Conservation (phyloP, 2,888 invertebrate genomes). For the Amiota mariae region DNA sequence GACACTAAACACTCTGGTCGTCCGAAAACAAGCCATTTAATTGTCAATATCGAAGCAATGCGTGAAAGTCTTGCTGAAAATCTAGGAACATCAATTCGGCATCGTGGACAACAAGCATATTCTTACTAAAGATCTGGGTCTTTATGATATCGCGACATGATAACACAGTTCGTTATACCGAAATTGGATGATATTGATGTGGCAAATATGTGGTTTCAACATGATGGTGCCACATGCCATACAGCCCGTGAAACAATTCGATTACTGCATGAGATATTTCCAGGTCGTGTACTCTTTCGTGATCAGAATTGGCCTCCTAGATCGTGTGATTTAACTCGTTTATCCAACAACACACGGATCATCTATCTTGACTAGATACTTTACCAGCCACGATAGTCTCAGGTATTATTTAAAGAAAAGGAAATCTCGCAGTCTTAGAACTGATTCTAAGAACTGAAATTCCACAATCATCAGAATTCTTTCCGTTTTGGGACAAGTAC, state of each 20-base stretch:
- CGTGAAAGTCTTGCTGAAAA: slow-evolving; percentile 56
- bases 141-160: not conserved
- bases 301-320: slow-evolving; percentile 28
- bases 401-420: too few relatives aligned
- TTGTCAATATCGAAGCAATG: slow-evolving; percentile 50
- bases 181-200: slow-evolving; percentile 26
- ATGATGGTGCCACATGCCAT: not conserved
- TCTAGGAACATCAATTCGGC: slow-evolving; percentile 57
- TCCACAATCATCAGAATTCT: too few relatives aligned
- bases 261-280: slow-evolving; percentile 20
- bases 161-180: slow-evolving; percentile 5
- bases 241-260: slow-evolving; percentile 15
- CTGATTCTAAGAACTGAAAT: too few relatives aligned
- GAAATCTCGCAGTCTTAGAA: too few relatives aligned
- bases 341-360: slow-evolving; percentile 9
- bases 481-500: too few relatives aligned
- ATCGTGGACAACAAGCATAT: slow-evolving; percentile 17
- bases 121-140: slow-evolving; percentile 26
- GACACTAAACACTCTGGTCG: slow-evolving; percentile 40
- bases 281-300: slow-evolving; percentile 20
- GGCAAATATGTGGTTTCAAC: slow-evolving; percentile 16
- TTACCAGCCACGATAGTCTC: too few relatives aligned
- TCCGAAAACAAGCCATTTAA: slow-evolving; percentile 50
- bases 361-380: too few relatives aligned
- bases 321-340: slow-evolving; percentile 2